Evolutionary conservation across 2,797 vertebrate species (phyloP).

Genomic region (Bovichtus variegatus): DNA sequence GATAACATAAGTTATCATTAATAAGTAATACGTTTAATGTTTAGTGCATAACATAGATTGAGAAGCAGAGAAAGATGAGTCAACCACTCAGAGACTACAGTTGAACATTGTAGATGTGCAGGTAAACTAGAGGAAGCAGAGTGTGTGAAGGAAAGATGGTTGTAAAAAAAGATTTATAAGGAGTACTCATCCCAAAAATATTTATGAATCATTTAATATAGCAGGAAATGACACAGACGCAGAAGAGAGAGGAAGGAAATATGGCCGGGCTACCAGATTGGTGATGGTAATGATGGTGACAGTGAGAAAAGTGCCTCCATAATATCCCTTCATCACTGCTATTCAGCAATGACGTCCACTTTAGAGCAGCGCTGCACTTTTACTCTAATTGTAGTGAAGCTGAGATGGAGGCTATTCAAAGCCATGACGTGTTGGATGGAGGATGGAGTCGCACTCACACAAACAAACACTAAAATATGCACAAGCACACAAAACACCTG

Average conservation of each 20-base stretch:
- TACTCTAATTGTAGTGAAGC: slow-evolving; percentile 39
- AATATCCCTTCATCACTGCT: slow-evolving; percentile 47
- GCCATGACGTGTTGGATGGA: not conserved
- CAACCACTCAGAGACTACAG: not conserved
- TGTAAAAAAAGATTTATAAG: slow-evolving; percentile 13
- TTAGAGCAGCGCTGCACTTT: no score
- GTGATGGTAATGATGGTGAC: slow-evolving; percentile 19
- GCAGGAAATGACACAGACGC: slow-evolving; percentile 19
- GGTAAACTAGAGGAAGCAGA: slow-evolving; percentile 21
- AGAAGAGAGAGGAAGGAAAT: slow-evolving; percentile 15
- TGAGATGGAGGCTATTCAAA: slow-evolving; percentile 46
- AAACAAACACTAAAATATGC: slow-evolving; percentile 1
- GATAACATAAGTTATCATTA: no score
- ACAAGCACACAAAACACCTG: slow-evolving; percentile 9
- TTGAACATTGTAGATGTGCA: slow-evolving; percentile 23
- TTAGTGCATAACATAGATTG: no score
- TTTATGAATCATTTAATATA: slow-evolving; percentile 13
- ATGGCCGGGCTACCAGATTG: slow-evolving; percentile 6
- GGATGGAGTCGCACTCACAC: slow-evolving; percentile 13
- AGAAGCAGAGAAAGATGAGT: no score
- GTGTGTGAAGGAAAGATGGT: slow-evolving; percentile 6
- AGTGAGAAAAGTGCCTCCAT: slow-evolving; percentile 38
- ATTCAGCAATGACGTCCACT: no score
- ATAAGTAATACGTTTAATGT: no score
- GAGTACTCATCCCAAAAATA: no score